These are phyloP conservation scores for Sterna hirundo DNA, from an alignment of 2,113 vertebrate species.

Conservation along the genomic window DNA sequence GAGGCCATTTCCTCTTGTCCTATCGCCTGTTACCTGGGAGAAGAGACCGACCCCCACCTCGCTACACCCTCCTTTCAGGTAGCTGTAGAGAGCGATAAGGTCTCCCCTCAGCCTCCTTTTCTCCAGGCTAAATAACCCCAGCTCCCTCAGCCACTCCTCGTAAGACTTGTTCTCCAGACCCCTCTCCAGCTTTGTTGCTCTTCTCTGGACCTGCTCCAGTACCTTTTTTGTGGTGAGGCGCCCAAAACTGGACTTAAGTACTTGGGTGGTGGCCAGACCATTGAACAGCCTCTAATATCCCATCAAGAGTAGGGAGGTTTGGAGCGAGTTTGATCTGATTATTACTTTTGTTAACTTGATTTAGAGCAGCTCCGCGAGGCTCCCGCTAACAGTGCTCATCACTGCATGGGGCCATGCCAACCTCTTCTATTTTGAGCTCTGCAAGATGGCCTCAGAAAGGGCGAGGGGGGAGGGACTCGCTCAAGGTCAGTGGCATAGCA, in stretches of 20 bases:
- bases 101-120: too few relatives aligned
- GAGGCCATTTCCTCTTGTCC: too few relatives aligned
- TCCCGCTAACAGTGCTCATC: neutral
- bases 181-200: too few relatives aligned
- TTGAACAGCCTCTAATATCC: neutral
- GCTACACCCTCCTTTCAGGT: too few relatives aligned
- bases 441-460: neutral
- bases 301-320: neutral
- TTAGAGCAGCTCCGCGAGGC: neutral
- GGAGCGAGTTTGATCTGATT: neutral
- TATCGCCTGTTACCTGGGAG: too few relatives aligned
- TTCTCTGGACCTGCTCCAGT: too few relatives aligned
- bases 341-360: neutral
- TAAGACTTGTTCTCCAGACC: too few relatives aligned
- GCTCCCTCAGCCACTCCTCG: too few relatives aligned
- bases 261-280: neutral
- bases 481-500: neutral
- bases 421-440: neutral
- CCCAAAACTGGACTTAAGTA: neutral
- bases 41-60: too few relatives aligned
- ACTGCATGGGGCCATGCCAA: neutral
- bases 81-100: too few relatives aligned
- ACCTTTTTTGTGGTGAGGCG: too few relatives aligned
- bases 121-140: too few relatives aligned
- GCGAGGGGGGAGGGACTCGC: fast-evolving